A percentile compares a stretch with the other conserved stretches of the same genome.
phyloP scores from a whole-genome alignment of 2,888 invertebrate genomes.

The Oxystoma pomonae region DNA sequence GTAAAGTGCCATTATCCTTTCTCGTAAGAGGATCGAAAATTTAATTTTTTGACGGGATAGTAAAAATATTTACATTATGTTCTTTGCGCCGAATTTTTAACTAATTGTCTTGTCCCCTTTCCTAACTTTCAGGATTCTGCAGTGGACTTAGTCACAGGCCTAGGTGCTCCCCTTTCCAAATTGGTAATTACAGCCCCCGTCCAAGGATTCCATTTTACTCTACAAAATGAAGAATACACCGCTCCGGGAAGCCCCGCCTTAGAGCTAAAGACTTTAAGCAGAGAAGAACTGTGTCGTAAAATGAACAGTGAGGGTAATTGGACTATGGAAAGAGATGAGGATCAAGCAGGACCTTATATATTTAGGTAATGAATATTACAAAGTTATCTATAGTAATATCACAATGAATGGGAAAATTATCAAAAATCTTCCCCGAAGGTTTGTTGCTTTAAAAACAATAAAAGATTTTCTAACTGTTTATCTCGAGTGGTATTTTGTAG shows the following conservation, averaged over 20 bases:
- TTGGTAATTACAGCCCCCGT: slow-evolving; percentile 69
- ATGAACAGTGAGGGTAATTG: slow-evolving; percentile 58
- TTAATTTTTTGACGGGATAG: no score
- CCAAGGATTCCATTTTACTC: slow-evolving; percentile 62
- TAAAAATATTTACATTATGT: no score
- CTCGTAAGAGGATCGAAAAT: no score
- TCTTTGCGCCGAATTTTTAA: no score
- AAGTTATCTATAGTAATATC: no score
- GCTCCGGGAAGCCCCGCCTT: slow-evolving; percentile 64
- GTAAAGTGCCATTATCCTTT: no score
- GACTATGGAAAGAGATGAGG: slow-evolving; percentile 74
- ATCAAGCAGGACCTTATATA: slow-evolving; percentile 72
- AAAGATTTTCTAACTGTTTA: no score
- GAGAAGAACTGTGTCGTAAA: slow-evolving; percentile 60
- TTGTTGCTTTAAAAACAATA: no score
- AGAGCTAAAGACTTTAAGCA: slow-evolving; percentile 57
- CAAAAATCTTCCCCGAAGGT: no score
- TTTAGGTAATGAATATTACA: slow-evolving; percentile 50
- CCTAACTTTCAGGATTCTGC: slow-evolving; percentile 64
- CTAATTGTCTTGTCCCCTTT: no score
- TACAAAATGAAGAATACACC: slow-evolving; percentile 61
- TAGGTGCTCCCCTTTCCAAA: slow-evolving; percentile 68
- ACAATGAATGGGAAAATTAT: no score
- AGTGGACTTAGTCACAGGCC: slow-evolving; percentile 65
- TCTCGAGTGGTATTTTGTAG: no score